Conservation (phyloP, 2,888 invertebrate genomes). For the Archips crataeganus region DNA sequence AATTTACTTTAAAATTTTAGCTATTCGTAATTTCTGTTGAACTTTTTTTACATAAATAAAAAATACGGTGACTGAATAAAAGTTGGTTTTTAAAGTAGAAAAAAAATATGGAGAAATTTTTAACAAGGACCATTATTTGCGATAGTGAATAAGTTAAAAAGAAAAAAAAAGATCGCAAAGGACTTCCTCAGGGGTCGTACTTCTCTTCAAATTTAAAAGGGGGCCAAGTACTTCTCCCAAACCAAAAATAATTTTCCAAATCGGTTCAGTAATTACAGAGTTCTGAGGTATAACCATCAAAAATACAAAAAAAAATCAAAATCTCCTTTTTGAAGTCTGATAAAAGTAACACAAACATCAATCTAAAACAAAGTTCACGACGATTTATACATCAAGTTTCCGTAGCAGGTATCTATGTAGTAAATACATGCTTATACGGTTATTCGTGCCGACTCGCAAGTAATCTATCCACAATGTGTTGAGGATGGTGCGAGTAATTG, state of each 20-base stretch:
- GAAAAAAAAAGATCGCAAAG: no score
- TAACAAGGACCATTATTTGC: background rate
- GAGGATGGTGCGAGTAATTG: slow-evolving; percentile 72
- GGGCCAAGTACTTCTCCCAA: no score
- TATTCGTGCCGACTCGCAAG: slow-evolving; percentile 4
- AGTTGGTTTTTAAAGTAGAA: background rate
- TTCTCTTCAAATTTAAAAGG: no score
- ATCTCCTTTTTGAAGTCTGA: no score
- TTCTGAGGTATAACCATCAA: no score
- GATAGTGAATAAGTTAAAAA: background rate
- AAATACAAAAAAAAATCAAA: no score
- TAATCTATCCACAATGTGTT: slow-evolving; percentile 45
- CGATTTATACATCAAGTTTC: background rate
- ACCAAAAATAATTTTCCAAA: no score
- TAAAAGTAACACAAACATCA: background rate
- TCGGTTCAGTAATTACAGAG: no score
- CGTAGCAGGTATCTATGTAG: background rate
- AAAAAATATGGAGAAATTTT: background rate
- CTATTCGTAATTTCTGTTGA: background rate
- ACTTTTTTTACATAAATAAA: background rate
- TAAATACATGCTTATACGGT: background rate
- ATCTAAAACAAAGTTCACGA: background rate
- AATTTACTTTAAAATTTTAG: slow-evolving; percentile 24
- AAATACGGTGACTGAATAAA: background rate
- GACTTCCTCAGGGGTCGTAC: no score